Evolutionary conservation across 2,113 vertebrate genomes (phyloP).

Genomic region (Petrocephalus microphthalmus): DNA sequence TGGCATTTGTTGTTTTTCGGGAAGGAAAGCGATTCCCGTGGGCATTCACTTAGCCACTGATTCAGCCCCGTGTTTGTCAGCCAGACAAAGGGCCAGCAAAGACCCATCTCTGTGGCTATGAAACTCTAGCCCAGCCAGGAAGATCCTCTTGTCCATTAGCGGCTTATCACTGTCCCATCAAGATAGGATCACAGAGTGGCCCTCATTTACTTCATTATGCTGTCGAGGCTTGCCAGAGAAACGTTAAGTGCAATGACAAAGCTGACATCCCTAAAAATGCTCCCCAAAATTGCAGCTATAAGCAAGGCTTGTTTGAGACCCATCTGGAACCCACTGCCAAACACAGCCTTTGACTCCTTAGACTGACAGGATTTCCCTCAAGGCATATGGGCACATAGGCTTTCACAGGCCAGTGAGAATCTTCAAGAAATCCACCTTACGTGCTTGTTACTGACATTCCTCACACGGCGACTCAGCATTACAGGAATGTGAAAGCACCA

Average conservation of each 20-base stretch:
- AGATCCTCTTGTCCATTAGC: conserved; percentile 39
- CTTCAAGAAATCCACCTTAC: conserved; percentile 1
- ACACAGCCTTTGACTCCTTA: conserved; percentile 27
- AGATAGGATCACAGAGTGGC: conserved; percentile 33
- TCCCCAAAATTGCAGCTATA: conserved; percentile 24
- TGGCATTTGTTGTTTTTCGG: not conserved
- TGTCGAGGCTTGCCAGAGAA: conserved; percentile 33
- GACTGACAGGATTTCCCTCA: conserved; percentile 5
- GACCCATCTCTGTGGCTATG: conserved; percentile 32
- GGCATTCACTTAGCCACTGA: not conserved
- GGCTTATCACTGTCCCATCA: conserved; percentile 36
- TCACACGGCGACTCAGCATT: not conserved
- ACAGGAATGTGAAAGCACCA: conserved; percentile 2
- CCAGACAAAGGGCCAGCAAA: conserved; percentile 36
- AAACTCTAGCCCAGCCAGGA: conserved; percentile 38
- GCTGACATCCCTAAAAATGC: conserved; percentile 29
- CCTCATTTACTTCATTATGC: conserved; percentile 43
- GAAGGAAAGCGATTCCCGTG: conserved; percentile 1
- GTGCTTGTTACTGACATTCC: not conserved
- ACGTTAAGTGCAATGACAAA: conserved; percentile 27
- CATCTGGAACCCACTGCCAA: conserved; percentile 24
- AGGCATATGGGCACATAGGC: not conserved
- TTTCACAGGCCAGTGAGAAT: conserved; percentile 16
- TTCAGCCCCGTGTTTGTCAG: conserved; percentile 27
- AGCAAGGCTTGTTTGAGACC: conserved; percentile 7